Evolutionary conservation across 2,113 vertebrate species (phyloP), one percentile per base, ranked within the genome.

Genomic region (Mormoops blainvillei): DNA sequence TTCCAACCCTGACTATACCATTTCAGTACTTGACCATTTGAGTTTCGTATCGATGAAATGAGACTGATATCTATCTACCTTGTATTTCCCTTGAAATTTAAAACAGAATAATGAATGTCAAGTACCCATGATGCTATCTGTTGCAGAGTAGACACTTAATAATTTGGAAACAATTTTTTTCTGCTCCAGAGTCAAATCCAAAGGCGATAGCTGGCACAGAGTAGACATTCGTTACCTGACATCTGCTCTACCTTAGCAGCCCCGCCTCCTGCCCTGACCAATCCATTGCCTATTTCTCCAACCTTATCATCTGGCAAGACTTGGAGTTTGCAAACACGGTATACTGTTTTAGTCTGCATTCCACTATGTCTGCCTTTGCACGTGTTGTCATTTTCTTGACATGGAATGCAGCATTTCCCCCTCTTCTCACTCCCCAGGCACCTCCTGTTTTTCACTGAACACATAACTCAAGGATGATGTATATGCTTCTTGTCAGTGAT

Each of bases 111-210:
- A 43, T 94, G 70, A 93, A 91, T 50, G 41, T 45, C 41, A 96
- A 45, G 19, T 81, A 36, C 70, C 36, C 87, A 10, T 33, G 68
- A 81, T 33, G 41, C 82, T 52, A 43, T 76, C 56, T 84, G 54
- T 54, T 18, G 6, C 82, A 78, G 76, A 80, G 54, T 28, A 85
- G 43, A 68, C 31, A 76, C 61, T 92, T 74, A 76, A 58, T 63
- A 56, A 94, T 93, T 65, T 89, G 77, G 56, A 88, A 94, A 76
- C 9, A 87, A 87, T 80, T 88, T 68, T 63, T 95, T 93, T 91
- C 63, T 90, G 70, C 38, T 80, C 31, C 13, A 48, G 41, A 74
- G 36, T 93, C 76, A 84, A 80, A 43, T 50, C 15, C 56, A 88
- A 71, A 63, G 33, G 22, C 2, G 38, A 36, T 43, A 43, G n/a